These are phyloP conservation scores for Linepithema humile DNA, from an alignment of 1,140 invertebrate genomes.

Conservation along the genomic window DNA sequence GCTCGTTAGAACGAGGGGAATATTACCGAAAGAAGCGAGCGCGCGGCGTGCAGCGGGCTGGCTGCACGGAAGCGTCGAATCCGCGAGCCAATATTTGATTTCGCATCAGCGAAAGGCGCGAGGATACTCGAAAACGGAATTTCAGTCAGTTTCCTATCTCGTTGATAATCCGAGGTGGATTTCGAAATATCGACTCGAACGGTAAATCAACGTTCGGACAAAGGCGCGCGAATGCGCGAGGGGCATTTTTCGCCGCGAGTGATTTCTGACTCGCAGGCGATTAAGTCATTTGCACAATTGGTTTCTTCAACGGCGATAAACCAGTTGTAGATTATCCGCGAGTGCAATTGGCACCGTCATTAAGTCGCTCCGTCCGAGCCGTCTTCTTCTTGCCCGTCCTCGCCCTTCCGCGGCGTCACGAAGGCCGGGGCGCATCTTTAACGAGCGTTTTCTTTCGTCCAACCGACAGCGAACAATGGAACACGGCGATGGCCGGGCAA, in stretches of 20 bases:
- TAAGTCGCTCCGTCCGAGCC: constrained; percentile 27
- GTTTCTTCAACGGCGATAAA: constrained; percentile 36
- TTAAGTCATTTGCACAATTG: constrained; percentile 50
- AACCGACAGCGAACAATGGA: constrained; percentile 42
- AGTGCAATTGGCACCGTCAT: constrained; percentile 43
- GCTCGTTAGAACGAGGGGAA: constrained; percentile 15
- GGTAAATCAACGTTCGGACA: not conserved
- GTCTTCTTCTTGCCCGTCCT: constrained; percentile 24
- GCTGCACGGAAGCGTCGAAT: not conserved
- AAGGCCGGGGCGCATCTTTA: constrained; percentile 54
- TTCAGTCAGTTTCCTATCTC: not conserved
- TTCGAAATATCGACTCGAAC: too few species aligned
- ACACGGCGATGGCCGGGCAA: constrained; percentile 21
- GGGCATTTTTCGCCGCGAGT: not conserved
- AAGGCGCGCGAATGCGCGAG: not conserved
- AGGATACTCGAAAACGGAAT: not conserved
- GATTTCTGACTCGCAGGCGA: constrained; percentile 5
- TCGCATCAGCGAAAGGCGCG: not conserved
- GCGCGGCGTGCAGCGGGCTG: not conserved
- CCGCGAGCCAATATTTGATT: constrained; percentile 7
- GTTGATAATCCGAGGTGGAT: too few species aligned
- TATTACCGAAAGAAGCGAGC: constrained; percentile 7
- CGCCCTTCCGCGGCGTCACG: constrained; percentile 1
- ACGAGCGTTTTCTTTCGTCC: constrained; percentile 53
- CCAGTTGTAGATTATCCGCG: constrained; percentile 30